phyloP scores from a whole-genome alignment of 2,888 invertebrate species.

The Spisula solida region DNA sequence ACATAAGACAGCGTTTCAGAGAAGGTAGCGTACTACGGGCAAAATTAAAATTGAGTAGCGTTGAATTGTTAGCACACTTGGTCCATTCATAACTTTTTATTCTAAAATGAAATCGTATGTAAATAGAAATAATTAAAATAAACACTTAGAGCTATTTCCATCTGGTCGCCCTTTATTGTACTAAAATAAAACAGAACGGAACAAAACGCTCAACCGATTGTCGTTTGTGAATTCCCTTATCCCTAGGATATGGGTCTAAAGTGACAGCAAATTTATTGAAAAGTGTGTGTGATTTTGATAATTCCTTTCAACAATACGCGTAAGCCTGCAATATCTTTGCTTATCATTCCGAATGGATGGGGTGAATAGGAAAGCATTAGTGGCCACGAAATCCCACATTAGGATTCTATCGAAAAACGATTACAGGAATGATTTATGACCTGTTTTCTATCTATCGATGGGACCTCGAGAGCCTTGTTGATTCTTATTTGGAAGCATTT shows the following conservation, averaged over 20 bases:
- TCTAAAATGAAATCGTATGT: neutral
- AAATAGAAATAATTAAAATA: neutral
- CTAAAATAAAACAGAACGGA: neutral
- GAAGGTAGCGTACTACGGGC: neutral
- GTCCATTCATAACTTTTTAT: neutral
- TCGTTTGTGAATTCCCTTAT: conserved; percentile 33
- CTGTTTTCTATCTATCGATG: conserved; percentile 43
- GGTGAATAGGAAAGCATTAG: conserved; percentile 44
- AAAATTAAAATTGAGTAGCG: neutral
- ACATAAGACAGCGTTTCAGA: too few relatives aligned
- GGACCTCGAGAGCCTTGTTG: conserved; percentile 19
- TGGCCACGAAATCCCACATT: conserved; percentile 47
- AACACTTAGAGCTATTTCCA: neutral
- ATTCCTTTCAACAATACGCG: conserved; percentile 40
- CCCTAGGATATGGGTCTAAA: conserved; percentile 39
- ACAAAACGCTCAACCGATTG: neutral
- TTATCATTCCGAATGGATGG: conserved; percentile 43
- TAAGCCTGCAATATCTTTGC: conserved; percentile 39
- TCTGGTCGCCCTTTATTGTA: neutral
- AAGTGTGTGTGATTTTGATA: conserved; percentile 45
- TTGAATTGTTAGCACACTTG: neutral
- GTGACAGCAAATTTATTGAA: conserved; percentile 27
- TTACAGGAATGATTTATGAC: conserved; percentile 60
- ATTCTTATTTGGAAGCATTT: conserved; percentile 24
- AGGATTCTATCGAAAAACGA: conserved; percentile 55